Conservation (phyloP, 1,140 invertebrate species). For the Centruroides sculpturatus region DNA sequence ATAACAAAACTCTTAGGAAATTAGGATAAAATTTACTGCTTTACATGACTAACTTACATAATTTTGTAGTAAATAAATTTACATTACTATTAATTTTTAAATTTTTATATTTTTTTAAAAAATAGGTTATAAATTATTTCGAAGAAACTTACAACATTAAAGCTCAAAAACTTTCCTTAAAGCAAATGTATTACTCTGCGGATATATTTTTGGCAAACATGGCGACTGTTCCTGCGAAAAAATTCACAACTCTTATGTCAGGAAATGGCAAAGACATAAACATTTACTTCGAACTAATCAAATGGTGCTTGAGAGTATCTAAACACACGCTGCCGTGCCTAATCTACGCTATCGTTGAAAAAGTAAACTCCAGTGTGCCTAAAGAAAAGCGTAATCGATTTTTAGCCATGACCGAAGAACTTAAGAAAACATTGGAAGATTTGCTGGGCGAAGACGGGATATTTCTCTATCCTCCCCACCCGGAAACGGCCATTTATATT, state of each 20-base stretch:
- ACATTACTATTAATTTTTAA: no score
- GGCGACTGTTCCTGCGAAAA: not conserved
- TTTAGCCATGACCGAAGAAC: constrained; percentile 23
- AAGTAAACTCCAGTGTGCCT: not conserved
- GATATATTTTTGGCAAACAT: constrained; percentile 1
- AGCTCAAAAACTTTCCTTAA: constrained; percentile 1
- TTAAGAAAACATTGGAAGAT: constrained; percentile 22
- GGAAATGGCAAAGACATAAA: not conserved
- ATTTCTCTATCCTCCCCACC: constrained; percentile 67
- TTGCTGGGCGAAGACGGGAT: constrained; percentile 53
- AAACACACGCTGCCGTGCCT: constrained; percentile 4
- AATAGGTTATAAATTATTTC: constrained; percentile 7
- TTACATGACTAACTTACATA: no score
- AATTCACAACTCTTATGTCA: not conserved
- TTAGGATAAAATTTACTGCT: no score
- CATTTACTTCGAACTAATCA: constrained; percentile 1
- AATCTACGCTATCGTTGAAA: not conserved
- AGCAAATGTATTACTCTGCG: not conserved
- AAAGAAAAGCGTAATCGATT: not conserved
- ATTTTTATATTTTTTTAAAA: not conserved
- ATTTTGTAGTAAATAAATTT: no score
- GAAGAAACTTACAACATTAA: constrained; percentile 5
- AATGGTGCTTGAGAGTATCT: constrained; percentile 6
- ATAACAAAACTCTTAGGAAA: no score
- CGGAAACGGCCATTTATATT: constrained; percentile 69